Evolutionary conservation across 2,797 vertebrate species (phyloP), one percentile per base, ranked within the genome.

Genomic region (Clarias pachynema): DNA sequence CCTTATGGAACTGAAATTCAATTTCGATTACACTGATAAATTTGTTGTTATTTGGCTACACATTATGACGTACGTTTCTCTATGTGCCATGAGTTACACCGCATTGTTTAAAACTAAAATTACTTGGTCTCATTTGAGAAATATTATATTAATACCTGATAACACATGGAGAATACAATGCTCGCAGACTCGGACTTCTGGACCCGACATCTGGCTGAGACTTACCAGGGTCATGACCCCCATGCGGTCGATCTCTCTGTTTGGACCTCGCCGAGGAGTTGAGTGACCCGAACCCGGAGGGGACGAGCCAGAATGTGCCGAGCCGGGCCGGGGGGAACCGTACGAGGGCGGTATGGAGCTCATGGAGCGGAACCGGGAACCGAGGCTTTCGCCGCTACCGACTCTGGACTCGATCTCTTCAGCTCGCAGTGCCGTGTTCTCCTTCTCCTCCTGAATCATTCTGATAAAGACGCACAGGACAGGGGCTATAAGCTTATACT

Each of bases 391-490:
- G 0, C 96, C 96, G 0, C 97, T 96, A 87, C 97, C 97, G 31
- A 99, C 98, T 1, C 97, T 91, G 79, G 95, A 96, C 91, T 99
- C 98, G 0, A 99, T 98, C 94, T 99, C 97, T 92, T 99, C 98
- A 0, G 98, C 97, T 24, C 97, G 95, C 91, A 97, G 96, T 12
- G 97, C 95, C 0, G 98, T 96, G 93, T 90, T 98, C 93, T 99
- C 98, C 93, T 99, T 99, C 92, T 99, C 98, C 89, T 99, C 98
- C 79, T 99, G 98, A 86, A 99, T 99, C 93, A 99, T 94, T 69
- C 98, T 99, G 87, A 0, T 14, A 82, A 29, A 59, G 10, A 49
- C 79, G 68, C 7, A 49, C 81, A 14, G 15, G 10, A 22, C 9
- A 34, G 53, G n/a, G 16, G 53, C 12, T 57, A 2, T 75, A 12